phyloP scores from a whole-genome alignment of 2,797 vertebrate genomes.

The Novumbra hubbsi region DNA sequence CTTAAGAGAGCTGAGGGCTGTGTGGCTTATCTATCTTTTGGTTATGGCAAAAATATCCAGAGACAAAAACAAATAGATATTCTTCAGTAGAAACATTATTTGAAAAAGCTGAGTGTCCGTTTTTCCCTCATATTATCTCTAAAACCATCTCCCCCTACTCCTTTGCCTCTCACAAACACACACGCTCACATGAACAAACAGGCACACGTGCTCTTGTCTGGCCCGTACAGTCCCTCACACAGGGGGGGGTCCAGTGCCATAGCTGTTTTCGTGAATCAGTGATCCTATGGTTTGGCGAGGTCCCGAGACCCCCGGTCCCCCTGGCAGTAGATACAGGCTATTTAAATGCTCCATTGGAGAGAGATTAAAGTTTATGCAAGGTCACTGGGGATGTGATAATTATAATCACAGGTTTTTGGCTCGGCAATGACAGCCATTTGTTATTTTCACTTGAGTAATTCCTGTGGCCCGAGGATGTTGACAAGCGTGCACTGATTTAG shows the following conservation, averaged over 20 bases:
- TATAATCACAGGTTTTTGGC: constrained; percentile 99
- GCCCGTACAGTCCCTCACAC: constrained; percentile 49
- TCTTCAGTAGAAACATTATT: neutral
- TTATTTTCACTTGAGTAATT: constrained; percentile 99
- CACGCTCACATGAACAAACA: constrained; percentile 22
- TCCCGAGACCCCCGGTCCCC: constrained; percentile 67
- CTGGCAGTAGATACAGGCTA: constrained; percentile 73
- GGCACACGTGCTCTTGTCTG: constrained; percentile 6
- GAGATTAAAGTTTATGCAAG: constrained; percentile 99
- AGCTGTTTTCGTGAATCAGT: constrained; percentile 73
- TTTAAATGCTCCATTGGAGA: constrained; percentile 99
- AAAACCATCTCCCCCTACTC: constrained; percentile 10
- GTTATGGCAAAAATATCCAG: neutral
- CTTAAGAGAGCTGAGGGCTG: neutral
- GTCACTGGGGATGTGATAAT: constrained; percentile 99
- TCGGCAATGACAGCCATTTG: constrained; percentile 99
- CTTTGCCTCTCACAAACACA: constrained; percentile 29
- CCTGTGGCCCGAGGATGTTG: constrained; percentile 90
- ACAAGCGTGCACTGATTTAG: constrained; percentile 99
- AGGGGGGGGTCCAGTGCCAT: constrained; percentile 46
- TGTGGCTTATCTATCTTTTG: neutral
- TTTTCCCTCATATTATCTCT: neutral
- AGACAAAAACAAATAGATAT: neutral
- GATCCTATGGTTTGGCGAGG: constrained; percentile 70
- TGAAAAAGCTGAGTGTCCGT: neutral